A percentile compares a stretch with the other conserved stretches of the same genome.
These are phyloP conservation scores for Cantharis rufa DNA, from an alignment of 2,888 invertebrate genomes.

Conservation along the genomic window DNA sequence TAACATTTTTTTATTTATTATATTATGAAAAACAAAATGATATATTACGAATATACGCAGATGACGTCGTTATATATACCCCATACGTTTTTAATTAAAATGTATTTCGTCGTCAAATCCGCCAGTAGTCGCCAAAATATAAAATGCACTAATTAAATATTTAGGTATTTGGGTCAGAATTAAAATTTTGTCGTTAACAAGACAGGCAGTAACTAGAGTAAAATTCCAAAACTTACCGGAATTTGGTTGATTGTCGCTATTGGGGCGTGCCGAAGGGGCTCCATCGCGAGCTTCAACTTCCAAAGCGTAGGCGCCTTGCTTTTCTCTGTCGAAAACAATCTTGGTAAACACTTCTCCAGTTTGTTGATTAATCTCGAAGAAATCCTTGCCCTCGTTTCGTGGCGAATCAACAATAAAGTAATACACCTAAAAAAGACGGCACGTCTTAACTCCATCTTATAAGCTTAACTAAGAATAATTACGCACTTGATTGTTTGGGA, in stretches of 20 bases:
- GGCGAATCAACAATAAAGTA: conserved; percentile 92
- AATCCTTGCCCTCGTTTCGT: conserved; percentile 91
- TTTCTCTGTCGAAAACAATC: conserved; percentile 95
- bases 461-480: conserved; percentile 7
- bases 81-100: not conserved
- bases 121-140: not conserved
- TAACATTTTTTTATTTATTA: not conserved
- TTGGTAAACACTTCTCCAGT: conserved; percentile 96
- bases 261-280: conserved; percentile 93
- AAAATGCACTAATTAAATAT: not conserved
- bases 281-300: conserved; percentile 97
- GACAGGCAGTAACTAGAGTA: too few species aligned
- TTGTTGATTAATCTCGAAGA: conserved; percentile 94
- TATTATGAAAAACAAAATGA: too few species aligned
- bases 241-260: conserved; percentile 92
- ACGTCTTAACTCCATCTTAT: conserved; percentile 4
- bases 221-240: conserved; percentile 71
- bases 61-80: too few species aligned
- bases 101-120: not conserved
- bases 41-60: too few species aligned
- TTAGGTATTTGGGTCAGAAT: not conserved
- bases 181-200: not conserved
- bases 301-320: conserved; percentile 95
- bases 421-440: conserved; percentile 70
- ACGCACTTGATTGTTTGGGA: conserved; percentile 89